Evolutionary conservation across 2,888 invertebrate genomes (phyloP).

Genomic region (Candidula unifasciata): DNA sequence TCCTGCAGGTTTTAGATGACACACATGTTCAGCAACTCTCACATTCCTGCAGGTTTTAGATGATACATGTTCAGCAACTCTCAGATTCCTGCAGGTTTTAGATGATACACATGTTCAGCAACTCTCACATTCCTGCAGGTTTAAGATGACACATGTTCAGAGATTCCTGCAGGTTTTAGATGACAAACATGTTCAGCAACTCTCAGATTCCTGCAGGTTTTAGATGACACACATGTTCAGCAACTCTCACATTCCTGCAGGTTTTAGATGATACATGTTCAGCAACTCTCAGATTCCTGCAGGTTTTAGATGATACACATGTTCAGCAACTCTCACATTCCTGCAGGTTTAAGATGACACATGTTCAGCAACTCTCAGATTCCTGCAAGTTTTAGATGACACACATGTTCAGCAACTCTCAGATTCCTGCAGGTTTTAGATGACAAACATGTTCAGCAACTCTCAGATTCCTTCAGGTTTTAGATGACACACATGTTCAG

Average conservation of each 20-base stretch:
- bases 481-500: constrained; percentile 49
- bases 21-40: constrained; percentile 50
- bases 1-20: constrained; percentile 49
- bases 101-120: constrained; percentile 51
- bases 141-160: too few species aligned
- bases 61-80: constrained; percentile 52
- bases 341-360: constrained; percentile 49
- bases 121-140: constrained; percentile 49
- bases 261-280: constrained; percentile 51
- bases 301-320: constrained; percentile 48
- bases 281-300: constrained; percentile 50
- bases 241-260: constrained; percentile 50
- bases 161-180: constrained; percentile 47
- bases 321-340: constrained; percentile 50
- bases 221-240: constrained; percentile 49
- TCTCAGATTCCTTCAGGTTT: constrained; percentile 50
- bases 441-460: constrained; percentile 52
- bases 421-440: constrained; percentile 49
- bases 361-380: constrained; percentile 51
- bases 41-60: constrained; percentile 49
- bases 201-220: constrained; percentile 50
- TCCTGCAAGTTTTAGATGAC: constrained; percentile 49
- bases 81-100: constrained; percentile 49
- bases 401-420: constrained; percentile 50
- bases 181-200: constrained; percentile 52